A percentile compares a stretch with the other conserved stretches of the same genome.
These are phyloP conservation scores for Herpetotheres cachinnans DNA, from an alignment of 2,113 vertebrate species.

Conservation along the genomic window DNA sequence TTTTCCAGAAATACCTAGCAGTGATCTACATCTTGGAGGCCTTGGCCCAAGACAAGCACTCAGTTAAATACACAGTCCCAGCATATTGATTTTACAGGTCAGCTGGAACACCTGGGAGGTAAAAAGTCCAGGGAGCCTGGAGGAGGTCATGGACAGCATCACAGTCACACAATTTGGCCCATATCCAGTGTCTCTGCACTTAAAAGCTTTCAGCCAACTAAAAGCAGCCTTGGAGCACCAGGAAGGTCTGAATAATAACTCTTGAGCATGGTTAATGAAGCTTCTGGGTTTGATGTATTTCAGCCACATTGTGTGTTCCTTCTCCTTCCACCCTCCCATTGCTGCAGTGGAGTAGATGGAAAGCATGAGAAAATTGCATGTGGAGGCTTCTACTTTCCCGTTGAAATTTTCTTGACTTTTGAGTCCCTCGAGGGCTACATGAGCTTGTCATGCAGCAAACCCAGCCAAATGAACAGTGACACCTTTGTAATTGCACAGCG, in stretches of 20 bases:
- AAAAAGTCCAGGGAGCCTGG: constrained; percentile 35
- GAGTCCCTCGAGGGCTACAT: fast-evolving
- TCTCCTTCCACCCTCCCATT: background rate
- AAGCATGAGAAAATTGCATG: background rate
- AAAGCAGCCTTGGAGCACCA: constrained; percentile 32
- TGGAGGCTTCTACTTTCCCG: background rate
- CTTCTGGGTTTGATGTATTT: background rate
- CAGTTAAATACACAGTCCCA: background rate
- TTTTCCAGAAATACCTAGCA: background rate
- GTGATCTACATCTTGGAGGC: background rate
- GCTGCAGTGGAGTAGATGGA: fast-evolving
- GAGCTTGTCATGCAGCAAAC: fast-evolving
- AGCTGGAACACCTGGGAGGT: constrained; percentile 28
- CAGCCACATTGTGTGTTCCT: background rate
- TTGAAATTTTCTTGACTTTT: background rate
- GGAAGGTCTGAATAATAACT: constrained; percentile 39
- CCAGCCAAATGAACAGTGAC: background rate
- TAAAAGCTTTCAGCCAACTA: constrained; percentile 52
- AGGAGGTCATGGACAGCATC: constrained; percentile 23
- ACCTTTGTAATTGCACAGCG: background rate
- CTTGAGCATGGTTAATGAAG: constrained; percentile 23
- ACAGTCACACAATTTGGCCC: constrained; percentile 40
- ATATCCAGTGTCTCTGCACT: background rate
- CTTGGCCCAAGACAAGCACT: background rate
- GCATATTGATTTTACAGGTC: constrained; percentile 33